Conservation (phyloP, 2,888 invertebrate species). For the Lamproptera curius region DNA sequence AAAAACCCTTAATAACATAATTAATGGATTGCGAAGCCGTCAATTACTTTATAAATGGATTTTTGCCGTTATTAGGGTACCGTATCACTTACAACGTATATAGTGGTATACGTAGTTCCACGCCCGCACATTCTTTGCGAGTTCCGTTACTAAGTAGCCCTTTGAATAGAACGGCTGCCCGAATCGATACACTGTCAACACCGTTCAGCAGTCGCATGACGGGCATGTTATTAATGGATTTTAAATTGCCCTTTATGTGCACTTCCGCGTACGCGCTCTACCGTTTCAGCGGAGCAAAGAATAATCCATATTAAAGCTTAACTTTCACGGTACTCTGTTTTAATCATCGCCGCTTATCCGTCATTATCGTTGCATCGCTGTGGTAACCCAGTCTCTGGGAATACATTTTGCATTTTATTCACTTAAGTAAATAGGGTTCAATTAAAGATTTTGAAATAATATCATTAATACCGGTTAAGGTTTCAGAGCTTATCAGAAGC, state of each 20-base stretch:
- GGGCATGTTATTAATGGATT: conserved; percentile 57
- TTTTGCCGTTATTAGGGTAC: too few species aligned
- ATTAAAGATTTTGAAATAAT: too few species aligned
- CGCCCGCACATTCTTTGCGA: not conserved
- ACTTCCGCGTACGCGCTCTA: conserved; percentile 39
- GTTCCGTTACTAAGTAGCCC: conserved; percentile 10
- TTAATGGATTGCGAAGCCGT: too few species aligned
- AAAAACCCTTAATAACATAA: too few species aligned
- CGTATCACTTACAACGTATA: not conserved
- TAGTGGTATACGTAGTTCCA: not conserved
- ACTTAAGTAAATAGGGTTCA: too few species aligned
- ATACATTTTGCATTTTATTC: too few species aligned
- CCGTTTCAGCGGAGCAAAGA: conserved; percentile 9
- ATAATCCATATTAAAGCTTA: conserved; percentile 11
- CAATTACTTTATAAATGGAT: too few species aligned
- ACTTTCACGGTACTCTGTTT: conserved; percentile 4
- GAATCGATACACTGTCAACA: conserved; percentile 24
- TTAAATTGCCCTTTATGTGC: conserved; percentile 59
- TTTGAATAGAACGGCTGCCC: conserved; percentile 17
- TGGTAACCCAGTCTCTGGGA: too few species aligned
- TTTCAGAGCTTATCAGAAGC: too few species aligned
- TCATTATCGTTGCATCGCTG: too few species aligned
- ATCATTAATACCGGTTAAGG: too few species aligned
- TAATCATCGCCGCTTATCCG: not conserved
- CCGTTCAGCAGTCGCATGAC: conserved; percentile 41